These are phyloP conservation scores for Eucidaris tribuloides DNA, from an alignment of 35 echinoderm and acorn worm species.

Conservation along the genomic window DNA sequence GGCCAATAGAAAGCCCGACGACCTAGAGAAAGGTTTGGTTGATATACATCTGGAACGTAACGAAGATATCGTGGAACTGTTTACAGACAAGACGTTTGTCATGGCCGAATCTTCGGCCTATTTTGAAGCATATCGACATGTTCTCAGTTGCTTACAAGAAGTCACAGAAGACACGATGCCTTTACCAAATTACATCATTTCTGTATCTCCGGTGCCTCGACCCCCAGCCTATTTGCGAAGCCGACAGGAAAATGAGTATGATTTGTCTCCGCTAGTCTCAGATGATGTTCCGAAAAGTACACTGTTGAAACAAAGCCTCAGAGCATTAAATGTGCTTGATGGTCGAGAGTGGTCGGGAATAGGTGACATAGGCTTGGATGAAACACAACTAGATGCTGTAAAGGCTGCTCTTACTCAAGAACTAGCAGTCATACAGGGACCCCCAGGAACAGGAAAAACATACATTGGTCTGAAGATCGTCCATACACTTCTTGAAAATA, in stretches of 20 bases:
- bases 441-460: constrained; percentile 97
- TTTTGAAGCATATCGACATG: constrained; percentile 95
- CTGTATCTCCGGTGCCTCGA: constrained; percentile 2
- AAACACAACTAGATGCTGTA: constrained; percentile 68
- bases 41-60: constrained; percentile 2
- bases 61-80: neutral
- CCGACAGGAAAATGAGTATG: constrained; percentile 36
- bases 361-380: constrained; percentile 50
- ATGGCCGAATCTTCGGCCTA: constrained; percentile 96
- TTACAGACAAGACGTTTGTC: constrained; percentile 22
- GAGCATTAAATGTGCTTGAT: constrained; percentile 2
- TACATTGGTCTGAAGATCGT: constrained; percentile 95
- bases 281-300: neutral
- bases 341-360: constrained; percentile 32
- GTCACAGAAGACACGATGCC: constrained; percentile 59
- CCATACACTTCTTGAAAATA: constrained; percentile 70
- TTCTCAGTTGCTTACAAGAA: constrained; percentile 69
- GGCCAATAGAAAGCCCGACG: constrained; percentile 31
- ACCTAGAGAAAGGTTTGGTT: constrained; percentile 42
- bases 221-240: constrained; percentile 58
- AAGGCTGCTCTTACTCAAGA: constrained; percentile 82
- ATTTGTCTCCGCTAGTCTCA: constrained; percentile 47
- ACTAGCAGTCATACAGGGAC: constrained; percentile 87
- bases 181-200: constrained; percentile 70
- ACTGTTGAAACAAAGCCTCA: neutral